Percentiles rank a stretch among this genome's conserved stretches.
Conservation (phyloP, 2,888 invertebrate genomes). For the Heterodera filipjevi region DNA sequence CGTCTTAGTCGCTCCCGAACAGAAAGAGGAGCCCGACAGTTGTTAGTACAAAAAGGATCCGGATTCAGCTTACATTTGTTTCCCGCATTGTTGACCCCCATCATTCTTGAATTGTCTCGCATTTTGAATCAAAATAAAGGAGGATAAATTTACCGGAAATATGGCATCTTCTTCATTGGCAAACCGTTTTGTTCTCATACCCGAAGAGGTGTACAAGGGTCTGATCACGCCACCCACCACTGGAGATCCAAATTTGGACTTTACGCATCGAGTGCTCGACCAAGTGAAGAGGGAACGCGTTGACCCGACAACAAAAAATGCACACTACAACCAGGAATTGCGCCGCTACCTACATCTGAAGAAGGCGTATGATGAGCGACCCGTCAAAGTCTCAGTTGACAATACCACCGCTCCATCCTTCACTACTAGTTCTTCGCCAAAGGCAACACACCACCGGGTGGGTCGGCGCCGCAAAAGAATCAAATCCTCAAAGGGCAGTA, state of each 20-base stretch:
- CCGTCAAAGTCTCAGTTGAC: not conserved
- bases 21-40: slow-evolving; percentile 23
- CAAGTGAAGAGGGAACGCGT: not conserved
- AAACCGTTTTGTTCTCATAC: slow-evolving; percentile 22
- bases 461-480: no score
- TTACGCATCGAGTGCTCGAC: not conserved
- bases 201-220: slow-evolving; percentile 29
- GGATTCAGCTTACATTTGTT: slow-evolving; percentile 14
- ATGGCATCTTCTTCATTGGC: not conserved
- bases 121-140: not conserved
- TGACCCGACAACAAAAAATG: not conserved
- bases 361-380: not conserved
- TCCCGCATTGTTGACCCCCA: slow-evolving; percentile 16
- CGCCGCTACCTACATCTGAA: not conserved
- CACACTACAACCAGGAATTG: not conserved
- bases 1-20: not conserved
- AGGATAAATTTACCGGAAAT: not conserved
- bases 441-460: no score
- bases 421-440: no score
- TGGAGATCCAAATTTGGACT: not conserved
- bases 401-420: no score
- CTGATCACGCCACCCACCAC: not conserved
- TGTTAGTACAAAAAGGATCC: slow-evolving; percentile 24
- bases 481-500: no score
- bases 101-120: slow-evolving; percentile 12